A percentile compares a stretch with the other conserved stretches of the same genome.
These are phyloP conservation scores for Platalea minor DNA, from an alignment of 2,797 vertebrate genomes.

Conservation along the genomic window DNA sequence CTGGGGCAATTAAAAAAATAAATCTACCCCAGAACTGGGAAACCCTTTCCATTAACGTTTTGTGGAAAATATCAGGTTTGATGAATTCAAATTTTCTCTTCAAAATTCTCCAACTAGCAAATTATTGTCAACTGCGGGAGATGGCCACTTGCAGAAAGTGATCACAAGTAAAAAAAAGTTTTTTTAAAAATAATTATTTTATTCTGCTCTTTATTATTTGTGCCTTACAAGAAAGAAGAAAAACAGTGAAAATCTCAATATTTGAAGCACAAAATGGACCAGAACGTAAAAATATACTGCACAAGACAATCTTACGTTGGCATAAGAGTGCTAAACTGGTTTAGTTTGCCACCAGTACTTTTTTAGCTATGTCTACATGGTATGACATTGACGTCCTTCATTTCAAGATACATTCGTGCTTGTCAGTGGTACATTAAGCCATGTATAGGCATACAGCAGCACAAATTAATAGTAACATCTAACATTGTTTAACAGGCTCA, in stretches of 20 bases:
- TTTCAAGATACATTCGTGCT: neutral
- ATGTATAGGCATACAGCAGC: neutral
- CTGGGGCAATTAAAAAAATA: neutral
- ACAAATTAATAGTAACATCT: neutral
- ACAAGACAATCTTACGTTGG: neutral
- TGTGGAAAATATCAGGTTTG: neutral
- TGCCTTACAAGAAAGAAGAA: neutral
- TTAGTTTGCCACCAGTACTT: neutral
- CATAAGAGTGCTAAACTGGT: neutral
- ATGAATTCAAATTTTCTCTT: neutral
- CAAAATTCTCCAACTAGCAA: neutral
- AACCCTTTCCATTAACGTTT: neutral
- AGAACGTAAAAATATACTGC: neutral
- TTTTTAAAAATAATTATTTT: neutral
- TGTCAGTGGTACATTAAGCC: neutral
- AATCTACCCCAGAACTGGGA: neutral
- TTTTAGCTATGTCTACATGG: neutral
- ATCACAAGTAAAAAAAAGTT: neutral
- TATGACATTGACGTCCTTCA: neutral
- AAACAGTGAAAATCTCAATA: neutral
- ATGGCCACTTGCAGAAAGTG: neutral
- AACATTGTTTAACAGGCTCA: neutral
- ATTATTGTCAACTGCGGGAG: neutral
- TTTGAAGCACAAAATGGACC: neutral
- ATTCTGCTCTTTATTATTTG: neutral